phyloP scores from a whole-genome alignment of 2,797 vertebrate genomes.

The Semaprochilodus insignis region DNA sequence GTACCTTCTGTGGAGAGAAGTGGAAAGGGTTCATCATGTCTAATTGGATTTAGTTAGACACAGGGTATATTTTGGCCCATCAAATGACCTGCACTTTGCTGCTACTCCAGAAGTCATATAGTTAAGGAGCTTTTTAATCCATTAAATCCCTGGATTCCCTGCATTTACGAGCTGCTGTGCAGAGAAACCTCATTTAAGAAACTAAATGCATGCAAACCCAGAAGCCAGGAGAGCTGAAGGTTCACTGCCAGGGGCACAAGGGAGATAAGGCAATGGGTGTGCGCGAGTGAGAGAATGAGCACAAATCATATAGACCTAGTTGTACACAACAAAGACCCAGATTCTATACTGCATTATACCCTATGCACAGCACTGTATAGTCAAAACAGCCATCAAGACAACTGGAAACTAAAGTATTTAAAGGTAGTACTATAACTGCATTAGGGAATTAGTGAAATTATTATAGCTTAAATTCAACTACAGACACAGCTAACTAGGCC shows the following conservation, averaged over 20 bases:
- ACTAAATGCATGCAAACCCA: conserved; percentile 65
- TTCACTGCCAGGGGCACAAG: conserved; percentile 57
- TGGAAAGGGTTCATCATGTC: background rate
- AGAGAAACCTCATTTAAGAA: conserved; percentile 10
- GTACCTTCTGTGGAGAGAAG: background rate
- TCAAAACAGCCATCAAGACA: too few species aligned
- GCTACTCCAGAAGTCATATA: background rate
- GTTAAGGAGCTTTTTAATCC: conserved; percentile 23
- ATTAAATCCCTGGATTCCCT: conserved; percentile 41
- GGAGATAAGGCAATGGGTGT: conserved; percentile 76
- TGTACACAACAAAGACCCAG: conserved; percentile 32
- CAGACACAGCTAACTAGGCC: too few species aligned
- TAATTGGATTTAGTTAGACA: conserved; percentile 10
- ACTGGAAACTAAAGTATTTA: too few species aligned
- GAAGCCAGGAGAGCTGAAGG: background rate
- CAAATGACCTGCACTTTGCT: background rate
- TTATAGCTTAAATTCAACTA: too few species aligned
- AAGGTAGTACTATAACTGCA: too few species aligned
- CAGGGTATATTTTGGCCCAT: conserved; percentile 1
- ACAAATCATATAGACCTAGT: conserved; percentile 62
- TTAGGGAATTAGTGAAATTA: too few species aligned
- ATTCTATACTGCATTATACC: background rate
- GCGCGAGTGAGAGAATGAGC: conserved; percentile 37
- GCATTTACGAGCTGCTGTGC: conserved; percentile 40
- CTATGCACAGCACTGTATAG: background rate